Evolutionary conservation across 2,888 invertebrate genomes (phyloP).

Genomic region (Meta bourneti): DNA sequence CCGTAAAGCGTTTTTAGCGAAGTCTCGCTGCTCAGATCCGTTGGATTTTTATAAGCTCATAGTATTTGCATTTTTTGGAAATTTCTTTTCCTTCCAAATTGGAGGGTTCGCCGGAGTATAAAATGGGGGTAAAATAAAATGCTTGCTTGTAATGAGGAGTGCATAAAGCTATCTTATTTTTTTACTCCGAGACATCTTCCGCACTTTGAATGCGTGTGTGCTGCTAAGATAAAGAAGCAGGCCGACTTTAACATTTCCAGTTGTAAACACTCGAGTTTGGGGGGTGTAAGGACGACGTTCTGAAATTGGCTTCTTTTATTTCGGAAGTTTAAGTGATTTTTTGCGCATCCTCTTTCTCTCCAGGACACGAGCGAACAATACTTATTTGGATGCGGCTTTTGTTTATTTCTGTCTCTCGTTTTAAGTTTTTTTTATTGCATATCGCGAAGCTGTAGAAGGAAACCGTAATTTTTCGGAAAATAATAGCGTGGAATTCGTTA

Average conservation of each 20-base stretch:
- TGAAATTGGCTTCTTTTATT: neutral
- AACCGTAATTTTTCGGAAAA: no score
- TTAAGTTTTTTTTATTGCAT: neutral
- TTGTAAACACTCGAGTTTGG: neutral
- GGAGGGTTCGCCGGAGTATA: neutral
- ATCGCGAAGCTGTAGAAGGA: no score
- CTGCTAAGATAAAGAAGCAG: neutral
- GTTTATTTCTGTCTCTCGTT: neutral
- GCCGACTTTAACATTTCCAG: neutral
- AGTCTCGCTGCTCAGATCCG: neutral
- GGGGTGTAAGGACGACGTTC: neutral
- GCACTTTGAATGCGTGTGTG: neutral
- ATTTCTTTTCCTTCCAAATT: neutral
- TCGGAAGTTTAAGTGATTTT: neutral
- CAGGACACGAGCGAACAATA: neutral
- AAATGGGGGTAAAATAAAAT: slow-evolving; percentile 12
- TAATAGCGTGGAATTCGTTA: no score
- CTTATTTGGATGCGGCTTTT: neutral
- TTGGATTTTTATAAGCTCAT: neutral
- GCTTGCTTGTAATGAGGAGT: slow-evolving; percentile 27
- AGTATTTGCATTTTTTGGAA: slow-evolving; percentile 4
- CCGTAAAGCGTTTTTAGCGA: neutral
- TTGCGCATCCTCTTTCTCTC: neutral
- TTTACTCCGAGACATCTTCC: neutral
- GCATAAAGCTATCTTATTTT: slow-evolving; percentile 9